A percentile compares a stretch with the other conserved stretches of the same genome.
phyloP scores from a whole-genome alignment of 2,113 vertebrate species.

The Gavia stellata region DNA sequence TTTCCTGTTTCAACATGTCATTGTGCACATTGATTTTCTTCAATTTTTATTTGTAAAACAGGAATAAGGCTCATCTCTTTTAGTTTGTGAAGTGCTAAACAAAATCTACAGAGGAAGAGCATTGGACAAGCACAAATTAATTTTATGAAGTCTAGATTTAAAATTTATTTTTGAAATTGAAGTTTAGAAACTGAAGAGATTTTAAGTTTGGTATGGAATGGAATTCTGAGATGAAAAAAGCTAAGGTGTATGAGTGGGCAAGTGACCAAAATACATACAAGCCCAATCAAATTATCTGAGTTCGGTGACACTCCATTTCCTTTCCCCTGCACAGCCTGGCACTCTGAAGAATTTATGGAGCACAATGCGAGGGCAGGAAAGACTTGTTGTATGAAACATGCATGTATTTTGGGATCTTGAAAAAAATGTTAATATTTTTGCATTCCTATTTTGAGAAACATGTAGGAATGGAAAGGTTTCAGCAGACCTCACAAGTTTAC shows the following conservation, averaged over 20 bases:
- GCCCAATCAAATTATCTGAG: not conserved
- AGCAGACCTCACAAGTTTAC: not conserved
- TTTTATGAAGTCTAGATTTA: not conserved
- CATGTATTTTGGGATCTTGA: not conserved
- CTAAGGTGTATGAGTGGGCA: not conserved
- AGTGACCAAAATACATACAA: not conserved
- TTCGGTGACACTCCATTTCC: not conserved
- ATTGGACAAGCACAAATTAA: not conserved
- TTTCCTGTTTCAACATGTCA: not conserved
- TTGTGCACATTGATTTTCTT: not conserved
- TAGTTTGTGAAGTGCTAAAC: not conserved
- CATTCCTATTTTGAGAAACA: not conserved
- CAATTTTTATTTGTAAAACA: not conserved
- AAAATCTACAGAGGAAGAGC: not conserved
- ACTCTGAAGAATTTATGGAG: not conserved
- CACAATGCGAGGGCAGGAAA: not conserved
- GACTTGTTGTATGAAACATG: not conserved
- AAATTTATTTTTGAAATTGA: not conserved
- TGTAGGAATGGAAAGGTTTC: not conserved
- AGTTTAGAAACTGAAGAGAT: not conserved
- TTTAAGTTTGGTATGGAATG: not conserved
- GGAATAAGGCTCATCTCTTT: not conserved
- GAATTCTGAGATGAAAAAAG: not conserved
- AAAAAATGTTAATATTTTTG: not conserved
- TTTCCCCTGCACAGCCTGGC: not conserved